A percentile compares a stretch with the other conserved stretches of the same genome.
Evolutionary conservation across 2,797 vertebrate species (phyloP).

Genomic region (Limosa lapponica): DNA sequence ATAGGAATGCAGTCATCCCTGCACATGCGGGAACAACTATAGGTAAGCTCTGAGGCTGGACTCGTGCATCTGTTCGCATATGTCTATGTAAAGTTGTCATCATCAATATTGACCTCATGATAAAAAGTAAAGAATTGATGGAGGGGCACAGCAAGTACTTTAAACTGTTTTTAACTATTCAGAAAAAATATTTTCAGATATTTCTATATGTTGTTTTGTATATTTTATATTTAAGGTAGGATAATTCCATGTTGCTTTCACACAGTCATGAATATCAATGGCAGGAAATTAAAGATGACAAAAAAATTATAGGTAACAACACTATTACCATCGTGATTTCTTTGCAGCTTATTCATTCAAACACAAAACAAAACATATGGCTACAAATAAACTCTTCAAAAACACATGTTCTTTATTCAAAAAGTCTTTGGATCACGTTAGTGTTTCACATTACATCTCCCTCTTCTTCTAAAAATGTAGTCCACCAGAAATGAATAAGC

Average conservation of each 20-base stretch:
- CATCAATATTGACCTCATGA: background rate
- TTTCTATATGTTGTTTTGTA: background rate
- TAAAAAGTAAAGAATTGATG: background rate
- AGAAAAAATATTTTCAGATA: background rate
- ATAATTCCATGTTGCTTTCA: background rate
- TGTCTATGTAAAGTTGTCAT: background rate
- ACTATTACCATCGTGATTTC: background rate
- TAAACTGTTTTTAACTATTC: background rate
- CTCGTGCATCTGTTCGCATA: accelerated
- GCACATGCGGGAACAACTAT: accelerated
- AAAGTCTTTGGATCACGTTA: background rate
- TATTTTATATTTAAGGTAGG: background rate
- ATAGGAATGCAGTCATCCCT: background rate
- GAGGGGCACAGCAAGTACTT: background rate
- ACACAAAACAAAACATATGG: background rate
- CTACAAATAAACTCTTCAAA: background rate
- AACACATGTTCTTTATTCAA: background rate
- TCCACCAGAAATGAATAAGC: background rate
- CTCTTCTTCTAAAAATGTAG: background rate
- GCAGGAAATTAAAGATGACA: background rate
- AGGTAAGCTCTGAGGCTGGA: background rate
- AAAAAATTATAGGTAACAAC: background rate
- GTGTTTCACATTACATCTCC: background rate
- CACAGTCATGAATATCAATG: background rate
- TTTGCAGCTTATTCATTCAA: background rate